Percentiles rank a stretch among this genome's conserved stretches.
phyloP scores from a whole-genome alignment of 1,140 invertebrate genomes.

The Gonioctena quinquepunctata region DNA sequence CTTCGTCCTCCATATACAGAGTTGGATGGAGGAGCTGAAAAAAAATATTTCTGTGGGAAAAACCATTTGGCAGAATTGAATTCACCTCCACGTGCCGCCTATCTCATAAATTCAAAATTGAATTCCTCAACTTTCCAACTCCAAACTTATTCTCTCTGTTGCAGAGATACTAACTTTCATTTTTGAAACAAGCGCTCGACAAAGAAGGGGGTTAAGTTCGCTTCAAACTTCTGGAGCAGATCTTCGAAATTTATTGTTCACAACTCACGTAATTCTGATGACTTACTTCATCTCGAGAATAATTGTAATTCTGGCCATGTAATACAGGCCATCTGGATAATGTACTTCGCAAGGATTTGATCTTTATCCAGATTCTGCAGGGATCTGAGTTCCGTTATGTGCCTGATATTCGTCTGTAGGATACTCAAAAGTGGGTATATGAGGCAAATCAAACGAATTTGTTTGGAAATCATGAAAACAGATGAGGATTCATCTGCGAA shows the following conservation, averaged over 20 bases:
- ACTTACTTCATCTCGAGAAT: conserved; percentile 1
- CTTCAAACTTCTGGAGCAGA: neutral
- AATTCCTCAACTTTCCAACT: neutral
- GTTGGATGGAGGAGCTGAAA: too few relatives aligned
- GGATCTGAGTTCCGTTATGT: neutral
- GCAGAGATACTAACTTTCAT: neutral
- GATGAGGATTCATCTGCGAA: too few relatives aligned
- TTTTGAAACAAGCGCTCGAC: neutral
- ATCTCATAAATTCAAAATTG: neutral
- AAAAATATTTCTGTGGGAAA: too few relatives aligned
- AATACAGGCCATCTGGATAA: conserved; percentile 21
- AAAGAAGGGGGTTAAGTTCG: neutral
- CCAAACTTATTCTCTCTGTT: neutral
- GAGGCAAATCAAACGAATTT: too few relatives aligned
- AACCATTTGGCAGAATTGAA: too few relatives aligned
- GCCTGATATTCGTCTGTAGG: too few relatives aligned
- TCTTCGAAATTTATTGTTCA: conserved; percentile 8
- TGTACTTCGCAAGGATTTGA: conserved; percentile 15
- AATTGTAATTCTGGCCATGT: conserved; percentile 13
- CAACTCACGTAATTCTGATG: conserved; percentile 16
- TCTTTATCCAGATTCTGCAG: neutral
- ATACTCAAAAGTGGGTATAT: too few relatives aligned
- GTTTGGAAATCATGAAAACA: too few relatives aligned
- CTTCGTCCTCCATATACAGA: too few relatives aligned
- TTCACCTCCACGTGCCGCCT: neutral